Conservation (phyloP, 1,140 invertebrate genomes). For the Cotesia vestalis region DNA sequence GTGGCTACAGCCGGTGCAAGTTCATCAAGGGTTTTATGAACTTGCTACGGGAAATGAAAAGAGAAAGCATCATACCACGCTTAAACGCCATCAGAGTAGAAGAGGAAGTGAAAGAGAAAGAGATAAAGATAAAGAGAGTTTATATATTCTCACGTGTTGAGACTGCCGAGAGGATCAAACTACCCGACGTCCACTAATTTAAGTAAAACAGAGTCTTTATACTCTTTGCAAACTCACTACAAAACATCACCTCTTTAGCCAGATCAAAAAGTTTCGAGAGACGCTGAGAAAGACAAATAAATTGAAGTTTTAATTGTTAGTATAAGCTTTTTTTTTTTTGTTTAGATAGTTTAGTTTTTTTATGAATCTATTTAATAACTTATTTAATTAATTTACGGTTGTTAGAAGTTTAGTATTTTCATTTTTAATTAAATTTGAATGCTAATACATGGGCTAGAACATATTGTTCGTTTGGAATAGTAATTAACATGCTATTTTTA, state of each 20-base stretch:
- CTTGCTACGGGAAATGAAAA: constrained; percentile 18
- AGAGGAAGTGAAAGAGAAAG: background rate
- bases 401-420: too few species aligned
- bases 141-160: constrained; percentile 3
- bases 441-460: too few species aligned
- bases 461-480: too few species aligned
- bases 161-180: constrained; percentile 6
- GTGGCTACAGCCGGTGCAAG: constrained; percentile 15
- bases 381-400: too few species aligned
- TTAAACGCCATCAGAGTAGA: too few species aligned
- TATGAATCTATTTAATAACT: too few species aligned
- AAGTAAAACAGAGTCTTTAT: constrained; percentile 33
- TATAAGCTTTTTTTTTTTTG: too few species aligned
- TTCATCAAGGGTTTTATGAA: constrained; percentile 31
- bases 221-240: background rate
- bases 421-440: too few species aligned
- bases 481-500: too few species aligned
- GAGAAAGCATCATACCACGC: background rate
- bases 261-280: background rate
- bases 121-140: constrained; percentile 14
- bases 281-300: background rate
- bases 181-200: constrained; percentile 20
- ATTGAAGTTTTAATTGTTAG: too few species aligned
- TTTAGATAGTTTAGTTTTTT: too few species aligned
- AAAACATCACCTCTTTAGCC: background rate